Evolutionary conservation across 2,113 vertebrate species (phyloP).

Genomic region (Bungarus multicinctus): DNA sequence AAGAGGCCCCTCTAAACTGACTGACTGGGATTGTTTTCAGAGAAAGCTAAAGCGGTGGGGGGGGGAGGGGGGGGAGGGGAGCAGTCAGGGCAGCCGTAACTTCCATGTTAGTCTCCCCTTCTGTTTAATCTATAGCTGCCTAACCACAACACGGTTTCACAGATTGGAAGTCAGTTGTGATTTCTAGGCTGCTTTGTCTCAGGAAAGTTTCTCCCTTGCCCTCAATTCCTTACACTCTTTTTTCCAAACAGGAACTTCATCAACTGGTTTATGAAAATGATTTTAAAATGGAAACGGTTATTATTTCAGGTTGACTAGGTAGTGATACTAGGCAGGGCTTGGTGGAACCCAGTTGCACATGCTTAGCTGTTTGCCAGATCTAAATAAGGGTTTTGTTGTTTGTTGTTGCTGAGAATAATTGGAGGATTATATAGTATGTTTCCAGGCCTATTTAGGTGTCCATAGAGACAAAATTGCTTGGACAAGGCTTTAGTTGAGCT

Average conservation of each 20-base stretch:
- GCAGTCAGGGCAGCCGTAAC: background rate
- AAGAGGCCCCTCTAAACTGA: background rate
- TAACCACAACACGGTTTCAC: background rate
- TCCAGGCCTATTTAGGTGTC: constrained; percentile 28
- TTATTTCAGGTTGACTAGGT: background rate
- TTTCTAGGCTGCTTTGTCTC: background rate
- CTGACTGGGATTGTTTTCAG: too few species aligned
- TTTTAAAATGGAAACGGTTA: background rate
- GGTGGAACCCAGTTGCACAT: background rate
- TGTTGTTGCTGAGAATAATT: constrained; percentile 24
- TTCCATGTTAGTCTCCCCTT: background rate
- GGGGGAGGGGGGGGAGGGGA: accelerated
- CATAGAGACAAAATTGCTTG: constrained; percentile 2
- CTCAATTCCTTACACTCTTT: accelerated
- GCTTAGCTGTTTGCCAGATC: constrained; percentile 35
- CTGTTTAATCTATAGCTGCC: background rate
- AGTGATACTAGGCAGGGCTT: background rate
- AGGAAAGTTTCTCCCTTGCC: background rate
- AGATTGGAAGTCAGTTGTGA: background rate
- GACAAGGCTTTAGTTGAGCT: constrained; percentile 31
- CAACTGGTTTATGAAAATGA: background rate
- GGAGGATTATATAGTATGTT: constrained; percentile 33
- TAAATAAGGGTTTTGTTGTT: constrained; percentile 32
- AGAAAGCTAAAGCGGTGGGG: too few species aligned
- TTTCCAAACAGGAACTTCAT: background rate